phyloP scores from a whole-genome alignment of 2,888 invertebrate species.

The Plagodis dolabraria region DNA sequence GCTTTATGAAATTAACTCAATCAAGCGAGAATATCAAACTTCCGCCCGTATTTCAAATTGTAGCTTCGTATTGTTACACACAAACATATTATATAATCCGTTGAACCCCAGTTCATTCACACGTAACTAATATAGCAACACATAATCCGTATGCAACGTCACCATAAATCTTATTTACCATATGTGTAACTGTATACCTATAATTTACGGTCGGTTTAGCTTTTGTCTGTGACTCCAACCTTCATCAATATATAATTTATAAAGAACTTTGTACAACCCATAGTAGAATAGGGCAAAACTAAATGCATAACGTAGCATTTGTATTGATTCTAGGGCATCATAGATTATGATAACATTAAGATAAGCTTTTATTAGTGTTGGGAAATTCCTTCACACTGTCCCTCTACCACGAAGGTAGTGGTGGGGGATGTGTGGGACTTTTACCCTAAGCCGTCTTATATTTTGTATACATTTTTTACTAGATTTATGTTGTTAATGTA shows the following conservation, averaged over 20 bases:
- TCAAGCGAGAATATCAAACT: not conserved
- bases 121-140: slow-evolving; percentile 19
- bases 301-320: too few relatives aligned
- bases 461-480: too few relatives aligned
- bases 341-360: too few relatives aligned
- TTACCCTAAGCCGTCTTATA: too few relatives aligned
- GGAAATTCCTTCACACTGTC: too few relatives aligned
- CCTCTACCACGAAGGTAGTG: too few relatives aligned
- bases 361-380: too few relatives aligned
- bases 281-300: too few relatives aligned
- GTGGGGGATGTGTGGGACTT: too few relatives aligned
- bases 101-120: slow-evolving; percentile 18
- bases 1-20: not conserved
- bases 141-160: slow-evolving; percentile 30
- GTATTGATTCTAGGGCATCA: too few relatives aligned
- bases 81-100: slow-evolving; percentile 3
- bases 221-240: slow-evolving; percentile 10
- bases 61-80: slow-evolving; percentile 2
- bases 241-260: not conserved
- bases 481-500: too few relatives aligned
- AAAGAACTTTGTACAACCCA: too few relatives aligned
- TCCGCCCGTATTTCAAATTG: slow-evolving; percentile 5
- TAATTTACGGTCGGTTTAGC: slow-evolving; percentile 39
- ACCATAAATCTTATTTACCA: slow-evolving; percentile 34
- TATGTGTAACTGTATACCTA: slow-evolving; percentile 38